Percentiles rank a stretch among this genome's conserved stretches.
Evolutionary conservation across 2,888 invertebrate genomes (phyloP).

Genomic region (Atethmia centrago): DNA sequence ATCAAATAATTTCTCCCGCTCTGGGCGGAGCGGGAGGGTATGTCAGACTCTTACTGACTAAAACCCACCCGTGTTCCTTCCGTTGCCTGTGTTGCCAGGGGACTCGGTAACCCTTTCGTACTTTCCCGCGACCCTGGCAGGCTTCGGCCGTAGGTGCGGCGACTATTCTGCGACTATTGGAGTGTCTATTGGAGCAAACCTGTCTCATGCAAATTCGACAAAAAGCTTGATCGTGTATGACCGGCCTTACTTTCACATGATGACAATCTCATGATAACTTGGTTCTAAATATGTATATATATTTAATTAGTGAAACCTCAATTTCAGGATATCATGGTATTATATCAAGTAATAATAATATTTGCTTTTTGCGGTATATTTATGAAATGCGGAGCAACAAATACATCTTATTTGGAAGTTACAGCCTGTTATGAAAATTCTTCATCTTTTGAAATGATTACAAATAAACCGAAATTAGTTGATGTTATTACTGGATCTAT

Average conservation of each 20-base stretch:
- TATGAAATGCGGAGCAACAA: constrained; percentile 8
- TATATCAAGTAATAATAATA: constrained; percentile 26
- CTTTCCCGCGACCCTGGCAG: too few relatives aligned
- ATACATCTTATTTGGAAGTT: constrained; percentile 33
- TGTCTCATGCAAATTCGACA: background rate
- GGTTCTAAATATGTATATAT: background rate
- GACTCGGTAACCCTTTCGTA: too few relatives aligned
- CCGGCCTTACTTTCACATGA: background rate
- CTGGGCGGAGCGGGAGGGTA: too few relatives aligned
- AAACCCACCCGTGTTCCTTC: too few relatives aligned
- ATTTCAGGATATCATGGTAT: constrained; percentile 36
- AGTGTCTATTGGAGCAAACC: background rate
- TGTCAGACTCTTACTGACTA: too few relatives aligned
- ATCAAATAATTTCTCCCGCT: too few relatives aligned
- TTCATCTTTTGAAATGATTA: constrained; percentile 11
- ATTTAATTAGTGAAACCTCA: background rate
- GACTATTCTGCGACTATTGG: background rate
- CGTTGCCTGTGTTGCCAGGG: too few relatives aligned
- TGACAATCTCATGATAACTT: background rate
- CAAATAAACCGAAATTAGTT: constrained; percentile 44
- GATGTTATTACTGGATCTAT: constrained; percentile 49
- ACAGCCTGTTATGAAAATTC: constrained; percentile 51
- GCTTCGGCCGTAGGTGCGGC: too few relatives aligned
- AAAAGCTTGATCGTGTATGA: background rate
- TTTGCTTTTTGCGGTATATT: background rate